Evolutionary conservation across 2,888 invertebrate genomes (phyloP), one percentile per base, ranked within the genome.

Genomic region (Lasioglossum malachurum): DNA sequence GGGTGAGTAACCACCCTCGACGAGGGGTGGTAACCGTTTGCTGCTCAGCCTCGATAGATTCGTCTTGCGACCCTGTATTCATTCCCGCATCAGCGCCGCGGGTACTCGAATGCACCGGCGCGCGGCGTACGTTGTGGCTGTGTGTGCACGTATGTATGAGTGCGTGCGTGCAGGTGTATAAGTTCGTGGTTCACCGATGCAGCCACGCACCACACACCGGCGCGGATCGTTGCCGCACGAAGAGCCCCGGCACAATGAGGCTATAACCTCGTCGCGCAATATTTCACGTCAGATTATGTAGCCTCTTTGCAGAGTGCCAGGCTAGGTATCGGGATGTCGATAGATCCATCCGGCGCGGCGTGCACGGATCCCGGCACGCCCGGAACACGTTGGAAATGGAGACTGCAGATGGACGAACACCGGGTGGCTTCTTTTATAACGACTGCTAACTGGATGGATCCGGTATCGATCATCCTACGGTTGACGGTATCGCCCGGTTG

Each of bases 251-350:
- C 77, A 82, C 82, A 88, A 88, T 84, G 71, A 88, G 67, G 86
- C 80, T 86, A 81, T 88, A 88, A 88, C 74, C 82, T 80, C 80
- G 82, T 88, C 80, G 81, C 69, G 86, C 91, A 89, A 91, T 91
- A 91, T 91, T 91, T 91, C 91, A 91, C 87, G 91, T 91, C 88
- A 89, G 89, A 91, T 91, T 91, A 89, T 90, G 90, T 88, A 88
- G 87, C 87, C 84, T 88, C 90, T 87, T 91, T 83, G 87, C 75
- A 84, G 79, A 88, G 85, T 82, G 84, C 83, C 84, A 69, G 35
- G 89, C 73, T 82, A 86, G 78, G 83, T 83, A 85, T 86, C 89
- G 83, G 57, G 74, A 80, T 83, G 89, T 89, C 89, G 81, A 87
- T 86, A 89, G 80, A 85, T 87, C 82, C 78, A 80, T 86, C 57